Evolutionary conservation across 2,113 vertebrate genomes (phyloP).

Genomic region (Sphaerodactylus townsendi): DNA sequence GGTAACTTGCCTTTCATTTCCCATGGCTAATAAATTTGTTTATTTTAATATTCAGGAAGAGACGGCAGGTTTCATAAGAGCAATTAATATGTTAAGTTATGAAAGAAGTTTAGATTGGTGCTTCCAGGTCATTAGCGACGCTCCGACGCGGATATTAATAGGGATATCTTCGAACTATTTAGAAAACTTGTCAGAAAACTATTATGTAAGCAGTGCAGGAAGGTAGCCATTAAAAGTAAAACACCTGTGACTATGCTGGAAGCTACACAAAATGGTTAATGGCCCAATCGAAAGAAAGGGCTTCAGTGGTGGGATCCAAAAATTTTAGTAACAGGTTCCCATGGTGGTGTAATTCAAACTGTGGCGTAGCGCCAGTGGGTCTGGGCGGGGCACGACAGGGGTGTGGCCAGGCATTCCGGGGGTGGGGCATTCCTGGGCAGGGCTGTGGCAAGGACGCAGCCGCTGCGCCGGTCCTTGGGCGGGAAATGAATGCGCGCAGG

Average conservation of each 20-base stretch:
- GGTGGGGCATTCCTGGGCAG: too few species aligned
- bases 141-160: slow-evolving; percentile 62
- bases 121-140: slow-evolving; percentile 36
- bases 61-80: background rate
- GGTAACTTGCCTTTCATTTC: slow-evolving; percentile 61
- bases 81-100: background rate
- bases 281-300: too few species aligned
- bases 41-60: slow-evolving; percentile 52
- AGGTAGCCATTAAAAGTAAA: too few species aligned
- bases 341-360: too few species aligned
- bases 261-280: background rate
- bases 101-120: background rate
- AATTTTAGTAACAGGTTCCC: too few species aligned
- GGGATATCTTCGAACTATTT: slow-evolving; percentile 21
- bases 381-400: too few species aligned
- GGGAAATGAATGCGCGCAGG: too few species aligned
- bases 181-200: background rate
- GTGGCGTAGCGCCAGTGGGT: too few species aligned
- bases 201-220: background rate
- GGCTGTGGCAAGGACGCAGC: too few species aligned
- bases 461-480: too few species aligned
- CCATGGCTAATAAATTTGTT: slow-evolving; percentile 58
- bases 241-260: background rate
- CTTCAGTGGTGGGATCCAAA: too few species aligned
- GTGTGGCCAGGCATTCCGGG: too few species aligned